These are phyloP conservation scores for Xiphorhynchus erythropygius DNA, from an alignment of 2,797 vertebrate species.

Conservation along the genomic window DNA sequence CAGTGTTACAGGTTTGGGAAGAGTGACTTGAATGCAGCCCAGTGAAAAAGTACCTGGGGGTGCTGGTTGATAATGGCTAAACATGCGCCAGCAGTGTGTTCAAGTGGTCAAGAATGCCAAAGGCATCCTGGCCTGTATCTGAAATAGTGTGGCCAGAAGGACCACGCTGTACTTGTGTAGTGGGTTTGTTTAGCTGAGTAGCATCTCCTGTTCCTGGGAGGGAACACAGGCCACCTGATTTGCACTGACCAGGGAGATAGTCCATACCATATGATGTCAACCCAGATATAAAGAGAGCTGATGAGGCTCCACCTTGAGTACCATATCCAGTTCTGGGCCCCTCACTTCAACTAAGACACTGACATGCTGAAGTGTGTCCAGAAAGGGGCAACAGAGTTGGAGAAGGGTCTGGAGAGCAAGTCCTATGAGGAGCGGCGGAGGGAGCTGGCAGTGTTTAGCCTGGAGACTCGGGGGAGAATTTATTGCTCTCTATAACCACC, in stretches of 20 bases:
- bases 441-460: not conserved
- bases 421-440: not conserved
- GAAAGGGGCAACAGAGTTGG: not conserved
- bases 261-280: too few relatives aligned
- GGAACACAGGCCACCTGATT: too few relatives aligned
- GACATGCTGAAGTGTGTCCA: fast-evolving
- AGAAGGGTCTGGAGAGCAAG: not conserved
- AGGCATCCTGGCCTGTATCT: not conserved
- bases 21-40: not conserved
- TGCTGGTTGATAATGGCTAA: fast-evolving
- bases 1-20: not conserved
- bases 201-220: too few relatives aligned
- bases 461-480: not conserved
- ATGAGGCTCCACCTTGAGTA: not conserved
- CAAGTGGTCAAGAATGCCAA: not conserved
- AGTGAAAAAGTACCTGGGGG: too few relatives aligned
- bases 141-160: not conserved
- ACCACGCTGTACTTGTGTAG: too few relatives aligned
- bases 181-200: too few relatives aligned
- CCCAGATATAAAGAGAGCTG: too few relatives aligned
- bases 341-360: not conserved
- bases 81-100: not conserved
- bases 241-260: too few relatives aligned
- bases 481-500: not conserved
- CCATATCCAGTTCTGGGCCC: not conserved